These are phyloP conservation scores for Xiphophorus birchmanni DNA, from an alignment of 2,797 vertebrate species.

Conservation along the genomic window DNA sequence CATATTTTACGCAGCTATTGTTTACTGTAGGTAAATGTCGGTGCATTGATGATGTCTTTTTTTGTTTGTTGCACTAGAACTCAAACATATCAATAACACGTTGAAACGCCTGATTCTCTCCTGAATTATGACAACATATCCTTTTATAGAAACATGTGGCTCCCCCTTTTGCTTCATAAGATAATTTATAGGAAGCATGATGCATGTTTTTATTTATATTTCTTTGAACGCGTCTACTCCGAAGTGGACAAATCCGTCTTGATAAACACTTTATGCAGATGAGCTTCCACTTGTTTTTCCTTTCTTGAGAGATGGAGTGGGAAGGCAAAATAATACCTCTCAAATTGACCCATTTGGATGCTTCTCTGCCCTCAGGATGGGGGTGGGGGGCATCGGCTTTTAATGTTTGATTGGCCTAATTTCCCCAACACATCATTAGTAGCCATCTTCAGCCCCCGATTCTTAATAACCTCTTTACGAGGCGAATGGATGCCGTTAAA, in stretches of 20 bases:
- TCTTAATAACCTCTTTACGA: constrained; percentile 99
- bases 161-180: constrained; percentile 37
- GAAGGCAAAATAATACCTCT: constrained; percentile 92
- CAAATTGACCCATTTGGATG: constrained; percentile 99
- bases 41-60: not conserved
- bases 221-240: constrained; percentile 81
- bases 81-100: constrained; percentile 13
- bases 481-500: constrained; percentile 89
- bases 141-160: constrained; percentile 13
- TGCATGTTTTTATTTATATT: constrained; percentile 13
- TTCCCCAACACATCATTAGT: constrained; percentile 99
- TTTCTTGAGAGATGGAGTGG: constrained; percentile 78
- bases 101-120: constrained; percentile 28
- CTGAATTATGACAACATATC: constrained; percentile 54
- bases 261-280: constrained; percentile 89
- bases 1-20: constrained; percentile 28
- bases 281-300: constrained; percentile 85
- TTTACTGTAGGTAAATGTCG: constrained; percentile 25
- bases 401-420: constrained; percentile 99
- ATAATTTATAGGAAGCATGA: constrained; percentile 76
- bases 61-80: not conserved
- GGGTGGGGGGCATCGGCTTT: constrained; percentile 87
- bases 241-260: constrained; percentile 90
- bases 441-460: constrained; percentile 87
- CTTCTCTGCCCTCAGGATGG: constrained; percentile 94